Evolutionary conservation across 2,113 vertebrate species (phyloP).

Genomic region (Takifugu bimaculatus): DNA sequence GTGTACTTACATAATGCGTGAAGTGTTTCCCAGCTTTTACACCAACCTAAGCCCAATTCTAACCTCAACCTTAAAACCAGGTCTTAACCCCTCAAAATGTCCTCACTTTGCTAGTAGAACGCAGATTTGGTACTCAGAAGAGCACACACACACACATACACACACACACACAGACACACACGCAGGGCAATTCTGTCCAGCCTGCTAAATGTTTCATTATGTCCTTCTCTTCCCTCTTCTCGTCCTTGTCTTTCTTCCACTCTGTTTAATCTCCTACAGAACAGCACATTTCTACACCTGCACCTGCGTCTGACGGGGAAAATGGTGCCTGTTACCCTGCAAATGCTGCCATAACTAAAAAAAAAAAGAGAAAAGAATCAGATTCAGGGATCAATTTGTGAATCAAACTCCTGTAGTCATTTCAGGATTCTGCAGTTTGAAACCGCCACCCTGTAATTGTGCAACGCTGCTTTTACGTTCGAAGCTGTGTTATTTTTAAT

Average conservation of each 20-base stretch:
- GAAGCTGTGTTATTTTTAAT: background rate
- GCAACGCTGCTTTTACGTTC: background rate
- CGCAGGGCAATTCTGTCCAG: background rate
- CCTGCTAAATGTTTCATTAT: conserved; percentile 11
- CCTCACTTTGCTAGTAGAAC: too few species aligned
- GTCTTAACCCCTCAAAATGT: too few species aligned
- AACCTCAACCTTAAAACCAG: too few species aligned
- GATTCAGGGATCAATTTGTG: too few species aligned
- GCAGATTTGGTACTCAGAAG: too few species aligned
- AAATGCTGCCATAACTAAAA: conserved; percentile 56
- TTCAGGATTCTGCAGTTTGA: background rate
- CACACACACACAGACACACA: conserved; percentile 9
- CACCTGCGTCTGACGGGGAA: conserved; percentile 25
- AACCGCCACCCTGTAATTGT: background rate
- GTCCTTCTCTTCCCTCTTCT: conserved; percentile 2
- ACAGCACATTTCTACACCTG: conserved; percentile 22
- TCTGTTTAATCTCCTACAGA: conserved; percentile 28
- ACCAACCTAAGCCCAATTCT: too few species aligned
- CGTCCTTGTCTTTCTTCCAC: conserved; percentile 6
- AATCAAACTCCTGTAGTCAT: too few species aligned
- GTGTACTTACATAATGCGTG: too few species aligned
- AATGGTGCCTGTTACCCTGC: conserved; percentile 38
- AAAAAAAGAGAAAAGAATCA: background rate
- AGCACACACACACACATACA: conserved; percentile 6
- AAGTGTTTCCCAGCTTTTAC: too few species aligned